These are phyloP conservation scores for Pseudomyrmex sp. DNA, from an alignment of 1,140 invertebrate species.

Conservation along the genomic window DNA sequence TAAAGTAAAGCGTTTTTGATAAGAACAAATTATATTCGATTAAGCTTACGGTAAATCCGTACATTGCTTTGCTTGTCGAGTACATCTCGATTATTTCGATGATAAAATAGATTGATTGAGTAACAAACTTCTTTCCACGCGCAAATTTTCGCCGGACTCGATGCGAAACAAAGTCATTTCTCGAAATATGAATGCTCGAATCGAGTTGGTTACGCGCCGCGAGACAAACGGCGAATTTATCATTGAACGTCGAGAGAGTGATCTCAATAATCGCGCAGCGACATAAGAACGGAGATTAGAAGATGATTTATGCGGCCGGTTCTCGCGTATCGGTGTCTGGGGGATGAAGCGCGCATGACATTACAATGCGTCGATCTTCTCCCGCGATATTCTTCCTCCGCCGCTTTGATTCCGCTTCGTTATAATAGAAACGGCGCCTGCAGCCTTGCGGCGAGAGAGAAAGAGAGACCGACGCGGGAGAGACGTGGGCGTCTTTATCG, in stretches of 20 bases:
- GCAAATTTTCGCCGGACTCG: background rate
- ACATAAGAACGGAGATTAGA: slow-evolving; percentile 20
- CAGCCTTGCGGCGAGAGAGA: slow-evolving; percentile 2
- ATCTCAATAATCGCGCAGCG: slow-evolving; percentile 3
- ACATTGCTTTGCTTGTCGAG: background rate
- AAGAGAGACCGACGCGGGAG: slow-evolving; percentile 37
- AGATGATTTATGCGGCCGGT: slow-evolving; percentile 34
- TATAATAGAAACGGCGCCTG: slow-evolving; percentile 55
- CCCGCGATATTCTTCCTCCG: slow-evolving; percentile 17
- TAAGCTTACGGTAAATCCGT: background rate
- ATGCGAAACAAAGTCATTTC: slow-evolving; percentile 2
- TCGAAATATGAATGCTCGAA: background rate
- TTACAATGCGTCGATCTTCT: slow-evolving; percentile 47
- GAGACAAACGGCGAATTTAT: slow-evolving; percentile 12
- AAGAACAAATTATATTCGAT: background rate
- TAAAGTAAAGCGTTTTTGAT: background rate
- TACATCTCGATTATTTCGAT: background rate
- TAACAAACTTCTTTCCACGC: no score
- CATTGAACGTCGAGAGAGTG: background rate
- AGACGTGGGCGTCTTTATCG: slow-evolving; percentile 78
- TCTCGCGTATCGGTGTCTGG: slow-evolving; percentile 20
- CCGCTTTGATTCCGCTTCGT: slow-evolving; percentile 42
- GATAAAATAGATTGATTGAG: no score
- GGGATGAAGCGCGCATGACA: slow-evolving; percentile 33
- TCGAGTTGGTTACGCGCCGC: background rate